Conservation (phyloP, 2,797 vertebrate species). For the Chaetophractus vellerosus region DNA sequence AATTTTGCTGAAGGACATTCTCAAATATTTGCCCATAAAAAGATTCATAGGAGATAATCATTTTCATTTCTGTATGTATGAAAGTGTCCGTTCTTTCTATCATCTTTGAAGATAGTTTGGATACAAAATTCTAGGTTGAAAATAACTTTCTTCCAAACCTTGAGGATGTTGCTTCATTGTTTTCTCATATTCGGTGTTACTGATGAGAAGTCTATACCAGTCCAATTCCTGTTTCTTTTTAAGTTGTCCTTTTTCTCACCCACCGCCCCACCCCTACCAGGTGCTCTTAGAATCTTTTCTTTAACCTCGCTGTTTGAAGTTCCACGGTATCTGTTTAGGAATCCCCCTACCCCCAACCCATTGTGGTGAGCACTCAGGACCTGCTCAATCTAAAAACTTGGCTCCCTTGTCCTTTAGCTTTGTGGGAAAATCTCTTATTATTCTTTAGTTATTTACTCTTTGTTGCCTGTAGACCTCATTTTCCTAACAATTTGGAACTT, state of each 20-base stretch:
- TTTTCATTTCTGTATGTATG: background rate
- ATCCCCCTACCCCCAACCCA: background rate
- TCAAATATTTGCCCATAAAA: constrained; percentile 12
- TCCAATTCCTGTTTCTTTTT: background rate
- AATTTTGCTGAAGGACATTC: constrained; percentile 34
- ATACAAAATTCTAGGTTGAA: constrained; percentile 30
- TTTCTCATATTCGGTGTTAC: constrained; percentile 32
- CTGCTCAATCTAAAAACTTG: background rate
- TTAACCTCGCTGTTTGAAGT: background rate
- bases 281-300: background rate
- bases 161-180: background rate
- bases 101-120: background rate
- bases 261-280: background rate
- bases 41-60: background rate
- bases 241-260: background rate
- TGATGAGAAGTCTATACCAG: constrained; percentile 20
- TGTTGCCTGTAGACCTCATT: constrained; percentile 2
- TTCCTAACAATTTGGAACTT: background rate
- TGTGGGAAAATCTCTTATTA: constrained; percentile 8
- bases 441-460: background rate
- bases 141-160: background rate
- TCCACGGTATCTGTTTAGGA: background rate
- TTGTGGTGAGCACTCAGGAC: background rate
- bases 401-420: background rate
- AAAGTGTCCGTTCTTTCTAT: background rate